Conservation (phyloP, 2,888 invertebrate genomes). For the Norana najaformis region DNA sequence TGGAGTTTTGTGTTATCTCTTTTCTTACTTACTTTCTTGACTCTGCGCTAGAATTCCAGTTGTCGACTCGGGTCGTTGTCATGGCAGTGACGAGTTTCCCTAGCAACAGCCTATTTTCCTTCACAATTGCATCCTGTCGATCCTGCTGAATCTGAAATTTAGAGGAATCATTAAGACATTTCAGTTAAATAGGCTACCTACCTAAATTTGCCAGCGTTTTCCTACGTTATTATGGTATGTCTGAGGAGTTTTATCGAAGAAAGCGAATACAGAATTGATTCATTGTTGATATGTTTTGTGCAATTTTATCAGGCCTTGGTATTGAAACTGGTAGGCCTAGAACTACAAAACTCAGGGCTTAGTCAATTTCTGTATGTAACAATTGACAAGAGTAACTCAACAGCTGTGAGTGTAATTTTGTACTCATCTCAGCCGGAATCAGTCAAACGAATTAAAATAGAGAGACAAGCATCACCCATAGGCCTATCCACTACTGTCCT, state of each 20-base stretch:
- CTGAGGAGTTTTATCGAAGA: no score
- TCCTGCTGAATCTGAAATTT: constrained; percentile 31
- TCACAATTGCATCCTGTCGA: constrained; percentile 27
- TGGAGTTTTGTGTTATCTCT: neutral
- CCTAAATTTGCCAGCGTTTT: neutral
- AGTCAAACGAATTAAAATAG: no score
- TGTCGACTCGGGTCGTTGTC: constrained; percentile 35
- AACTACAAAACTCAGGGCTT: neutral
- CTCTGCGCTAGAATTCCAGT: neutral
- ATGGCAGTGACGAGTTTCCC: constrained; percentile 30
- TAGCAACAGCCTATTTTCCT: constrained; percentile 31
- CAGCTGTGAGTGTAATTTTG: neutral
- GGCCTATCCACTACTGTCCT: no score
- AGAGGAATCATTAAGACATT: neutral
- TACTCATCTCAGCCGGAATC: no score
- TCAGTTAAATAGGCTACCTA: neutral
- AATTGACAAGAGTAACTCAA: neutral
- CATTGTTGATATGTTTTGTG: neutral
- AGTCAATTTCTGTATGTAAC: neutral
- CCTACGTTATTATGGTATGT: neutral
- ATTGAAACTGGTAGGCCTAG: neutral
- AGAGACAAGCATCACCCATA: no score
- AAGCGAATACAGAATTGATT: neutral
- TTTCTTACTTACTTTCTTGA: neutral
- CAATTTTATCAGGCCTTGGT: neutral